Conservation (phyloP, 2,113 vertebrate genomes). For the Lophura nycthemera region DNA sequence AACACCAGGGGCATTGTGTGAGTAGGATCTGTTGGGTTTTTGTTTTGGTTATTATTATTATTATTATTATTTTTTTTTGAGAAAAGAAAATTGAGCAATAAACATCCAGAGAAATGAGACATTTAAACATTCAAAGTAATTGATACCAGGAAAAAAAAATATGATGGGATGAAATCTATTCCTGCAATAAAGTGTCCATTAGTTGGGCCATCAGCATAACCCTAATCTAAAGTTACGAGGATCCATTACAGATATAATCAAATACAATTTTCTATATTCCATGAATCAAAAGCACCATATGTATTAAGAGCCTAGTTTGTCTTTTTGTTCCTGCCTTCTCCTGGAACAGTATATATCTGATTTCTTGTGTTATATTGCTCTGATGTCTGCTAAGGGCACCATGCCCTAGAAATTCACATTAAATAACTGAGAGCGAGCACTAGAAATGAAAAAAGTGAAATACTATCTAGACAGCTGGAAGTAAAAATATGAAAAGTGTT, state of each 20-base stretch:
- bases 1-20: background rate
- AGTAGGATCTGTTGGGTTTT: background rate
- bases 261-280: constrained; percentile 66
- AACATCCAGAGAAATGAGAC: constrained; percentile 71
- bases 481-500: constrained; percentile 73
- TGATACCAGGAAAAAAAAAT: constrained; percentile 66
- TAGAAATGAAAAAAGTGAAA: constrained; percentile 74
- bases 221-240: constrained; percentile 74
- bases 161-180: constrained; percentile 62
- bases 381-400: constrained; percentile 74
- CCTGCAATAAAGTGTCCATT: constrained; percentile 61
- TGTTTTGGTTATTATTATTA: background rate
- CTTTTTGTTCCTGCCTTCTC: constrained; percentile 62
- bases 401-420: constrained; percentile 76
- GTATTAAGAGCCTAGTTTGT: constrained; percentile 50
- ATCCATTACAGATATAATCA: constrained; percentile 75
- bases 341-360: constrained; percentile 53
- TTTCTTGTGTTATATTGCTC: constrained; percentile 64
- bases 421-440: constrained; percentile 66
- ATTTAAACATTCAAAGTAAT: constrained; percentile 75
- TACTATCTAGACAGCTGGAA: constrained; percentile 71
- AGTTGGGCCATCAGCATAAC: constrained; percentile 57
- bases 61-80: constrained; percentile 23
- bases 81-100: constrained; percentile 72
- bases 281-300: constrained; percentile 65